Evolutionary conservation across 2,797 vertebrate species (phyloP), one percentile per base, ranked within the genome.

Genomic region (Sibirionetta formosa): DNA sequence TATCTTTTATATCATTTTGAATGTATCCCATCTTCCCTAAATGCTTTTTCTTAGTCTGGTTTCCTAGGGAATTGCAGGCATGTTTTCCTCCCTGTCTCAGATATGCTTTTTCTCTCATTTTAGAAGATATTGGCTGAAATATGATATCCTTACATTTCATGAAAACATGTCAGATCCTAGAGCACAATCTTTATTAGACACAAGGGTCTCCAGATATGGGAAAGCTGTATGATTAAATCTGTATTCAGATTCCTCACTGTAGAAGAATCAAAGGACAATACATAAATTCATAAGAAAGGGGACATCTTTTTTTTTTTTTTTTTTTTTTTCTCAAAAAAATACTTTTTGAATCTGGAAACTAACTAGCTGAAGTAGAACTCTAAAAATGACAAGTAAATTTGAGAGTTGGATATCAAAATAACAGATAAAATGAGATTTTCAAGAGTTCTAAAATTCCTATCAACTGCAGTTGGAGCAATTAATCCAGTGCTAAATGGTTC

Each of bases 161-260:
- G 26, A 81, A 33, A 35, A 50, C 14, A 40, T 0, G 1, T 76
- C 66, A 57, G 6, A 31, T 69, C 4, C 2, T 54, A 42, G 14
- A 69, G 6, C 14, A 83, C 9, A 38, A 14, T 31, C 20, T 46
- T 86, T 27, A 54, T 69, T 69, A 65, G 9, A 51, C 16, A 31
- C 11, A 46, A 35, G 14, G 33, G 10, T 68, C 2, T 42, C 33
- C 17, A 40, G 57, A 20, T 4, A 9, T 29, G 2, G 6, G 24
- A 54, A 75, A 76, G 3, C 6, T 88, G 1, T 46, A 7, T 89
- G 64, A 61, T 68, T 66, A 36, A 4, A 51, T 8, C 23, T 58
- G 8, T 58, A 15, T 1, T 6, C 4, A 24, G 8, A 46, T 27
- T 71, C 0, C 4, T 86, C 48, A 50, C 6, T 36, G 15, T 8